Evolutionary conservation across 2,888 invertebrate species (phyloP).

Genomic region (Cryptocephalus moraei): DNA sequence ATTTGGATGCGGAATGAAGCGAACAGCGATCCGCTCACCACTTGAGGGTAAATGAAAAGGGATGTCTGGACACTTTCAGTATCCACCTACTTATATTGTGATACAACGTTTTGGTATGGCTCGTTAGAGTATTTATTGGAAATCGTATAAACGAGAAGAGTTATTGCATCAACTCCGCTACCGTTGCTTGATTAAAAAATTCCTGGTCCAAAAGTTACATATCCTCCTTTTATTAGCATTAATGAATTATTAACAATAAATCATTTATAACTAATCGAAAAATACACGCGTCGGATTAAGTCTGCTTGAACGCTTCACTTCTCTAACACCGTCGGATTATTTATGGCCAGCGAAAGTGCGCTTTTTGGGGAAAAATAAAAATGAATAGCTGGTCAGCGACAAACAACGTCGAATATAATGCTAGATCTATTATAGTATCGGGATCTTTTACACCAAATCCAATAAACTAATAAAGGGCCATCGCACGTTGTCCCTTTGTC

Average conservation of each 20-base stretch:
- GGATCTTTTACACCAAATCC: constrained; percentile 27
- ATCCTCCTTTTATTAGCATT: too few species aligned
- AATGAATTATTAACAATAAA: too few species aligned
- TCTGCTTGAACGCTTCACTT: constrained; percentile 12
- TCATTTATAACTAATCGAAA: constrained; percentile 6
- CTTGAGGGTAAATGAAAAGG: constrained; percentile 11
- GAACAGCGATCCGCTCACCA: constrained; percentile 9
- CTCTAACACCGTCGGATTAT: constrained; percentile 22
- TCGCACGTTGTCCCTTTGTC: constrained; percentile 28
- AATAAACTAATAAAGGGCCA: constrained; percentile 30
- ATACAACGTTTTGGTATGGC: not conserved
- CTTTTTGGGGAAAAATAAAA: constrained; percentile 33
- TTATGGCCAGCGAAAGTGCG: constrained; percentile 29
- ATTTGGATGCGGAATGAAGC: constrained; percentile 12
- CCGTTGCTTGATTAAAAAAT: too few species aligned
- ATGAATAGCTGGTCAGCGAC: constrained; percentile 24
- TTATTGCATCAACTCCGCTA: not conserved
- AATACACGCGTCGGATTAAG: constrained; percentile 27
- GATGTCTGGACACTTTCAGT: constrained; percentile 8
- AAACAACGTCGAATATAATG: constrained; percentile 15
- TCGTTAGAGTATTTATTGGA: constrained; percentile 4
- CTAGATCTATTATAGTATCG: constrained; percentile 8
- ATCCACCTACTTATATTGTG: constrained; percentile 6
- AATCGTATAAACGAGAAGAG: not conserved
- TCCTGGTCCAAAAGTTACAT: too few species aligned